Base-by-base conservation (phyloP, 2,888 invertebrate genomes). In the Pristionchus japonicus region DNA sequence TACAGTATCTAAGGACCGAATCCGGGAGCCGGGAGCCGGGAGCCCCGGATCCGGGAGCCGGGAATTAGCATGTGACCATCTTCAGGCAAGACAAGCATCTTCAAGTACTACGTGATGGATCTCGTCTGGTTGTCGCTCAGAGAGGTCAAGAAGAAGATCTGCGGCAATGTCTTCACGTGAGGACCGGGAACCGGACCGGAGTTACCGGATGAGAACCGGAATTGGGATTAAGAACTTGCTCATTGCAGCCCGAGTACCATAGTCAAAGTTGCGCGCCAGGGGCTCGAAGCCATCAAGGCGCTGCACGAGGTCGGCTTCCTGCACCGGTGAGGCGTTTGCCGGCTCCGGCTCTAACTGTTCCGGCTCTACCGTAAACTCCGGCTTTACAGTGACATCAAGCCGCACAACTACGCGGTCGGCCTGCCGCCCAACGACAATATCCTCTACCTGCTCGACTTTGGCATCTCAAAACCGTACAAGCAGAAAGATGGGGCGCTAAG, bases 91-190 rank as follows among this genome's bases (percentile, higher is more conserved):
- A 77, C 77, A 2, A 11, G 0, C n/a, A 13, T 20, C 4, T 77
- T 77, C 77, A 47, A 43, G 27, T 77, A 77, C 77, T 47, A 27
- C 47, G 47, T 77, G 1, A 77, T 74, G 74, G 74, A 74, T n/a
- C 77, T 77, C 27, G 47, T 77, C 43, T 47, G 43, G 43, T 4
- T 47, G n/a, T 77, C 77, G 27, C n/a, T 77, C n/a, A 1, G n/a
- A 2, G 77, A 77, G 40, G 37, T 77, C 43, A 43, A 47, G 43
- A 27, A 27, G 27, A 43, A 77, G 77, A 47, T 77, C 20, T 70
- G 70, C 70, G 70, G 34, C 6, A 20, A 34, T 23, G 34, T 37
- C 15, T 70, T 70, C 37, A 23, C 37, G 70, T 70, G 70, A 70
- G 70, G 2, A 6, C 37, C 70, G 70, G 67, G 64, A 9, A 27